A percentile compares a stretch with the other conserved stretches of the same genome.
Conservation (phyloP, 2,888 invertebrate species). For the Drosophila tanythrix region DNA sequence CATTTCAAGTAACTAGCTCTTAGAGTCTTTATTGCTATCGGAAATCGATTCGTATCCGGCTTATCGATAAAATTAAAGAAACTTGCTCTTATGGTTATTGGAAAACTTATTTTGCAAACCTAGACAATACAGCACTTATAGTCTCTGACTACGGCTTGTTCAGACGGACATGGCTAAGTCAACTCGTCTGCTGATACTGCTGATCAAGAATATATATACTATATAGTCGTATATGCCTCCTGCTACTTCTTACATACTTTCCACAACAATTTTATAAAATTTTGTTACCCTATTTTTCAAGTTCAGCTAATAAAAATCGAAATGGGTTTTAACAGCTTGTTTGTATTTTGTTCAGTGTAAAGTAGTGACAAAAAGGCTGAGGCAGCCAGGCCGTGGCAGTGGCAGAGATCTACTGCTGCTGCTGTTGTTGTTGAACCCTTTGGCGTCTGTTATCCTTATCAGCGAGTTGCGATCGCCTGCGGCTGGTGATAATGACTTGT, state of each 20-base stretch:
- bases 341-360: not conserved
- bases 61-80: not conserved
- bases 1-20: not conserved
- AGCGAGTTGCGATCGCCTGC: slow-evolving; percentile 64
- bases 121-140: not conserved
- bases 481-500: slow-evolving; percentile 83
- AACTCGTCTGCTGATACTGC: not conserved
- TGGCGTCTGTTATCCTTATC: slow-evolving; percentile 63
- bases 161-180: not conserved
- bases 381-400: not conserved
- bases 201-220: not conserved
- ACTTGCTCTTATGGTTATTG: not conserved
- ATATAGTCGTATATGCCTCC: not conserved
- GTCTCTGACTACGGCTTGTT: no score
- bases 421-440: not conserved
- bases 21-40: not conserved
- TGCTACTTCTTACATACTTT: not conserved
- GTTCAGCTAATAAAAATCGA: not conserved
- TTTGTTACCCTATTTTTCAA: not conserved
- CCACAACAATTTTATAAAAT: not conserved
- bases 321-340: not conserved
- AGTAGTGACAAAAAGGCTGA: not conserved
- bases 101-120: not conserved
- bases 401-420: slow-evolving; percentile 4
- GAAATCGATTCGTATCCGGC: not conserved